phyloP scores from a whole-genome alignment of 2,888 invertebrate genomes.

The Cacoxenus indagator region DNA sequence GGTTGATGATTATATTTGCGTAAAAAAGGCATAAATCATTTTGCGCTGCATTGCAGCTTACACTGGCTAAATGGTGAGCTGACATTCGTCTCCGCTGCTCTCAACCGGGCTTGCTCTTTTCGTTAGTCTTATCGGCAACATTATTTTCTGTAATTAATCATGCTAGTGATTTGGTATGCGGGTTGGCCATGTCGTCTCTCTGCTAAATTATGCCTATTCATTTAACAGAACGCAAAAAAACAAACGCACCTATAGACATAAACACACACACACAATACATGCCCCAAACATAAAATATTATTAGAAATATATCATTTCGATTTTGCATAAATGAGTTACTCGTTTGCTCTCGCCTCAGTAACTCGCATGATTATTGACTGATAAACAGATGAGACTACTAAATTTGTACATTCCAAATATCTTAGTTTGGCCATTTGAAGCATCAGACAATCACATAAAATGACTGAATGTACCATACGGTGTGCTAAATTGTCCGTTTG shows the following conservation, averaged over 20 bases:
- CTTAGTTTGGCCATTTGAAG: too few species aligned
- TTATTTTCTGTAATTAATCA: constrained; percentile 9
- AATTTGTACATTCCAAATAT: too few species aligned
- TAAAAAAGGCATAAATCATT: neutral
- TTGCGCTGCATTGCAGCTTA: neutral
- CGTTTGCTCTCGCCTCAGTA: neutral
- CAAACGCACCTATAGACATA: too few species aligned
- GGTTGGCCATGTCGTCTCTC: too few species aligned
- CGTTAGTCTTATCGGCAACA: neutral
- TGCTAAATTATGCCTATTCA: too few species aligned
- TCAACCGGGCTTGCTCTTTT: neutral
- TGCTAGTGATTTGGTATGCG: neutral
- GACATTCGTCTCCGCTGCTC: neutral
- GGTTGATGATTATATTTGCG: constrained; percentile 1
- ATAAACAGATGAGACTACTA: too few species aligned
- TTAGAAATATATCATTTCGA: neutral
- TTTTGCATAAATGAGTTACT: neutral
- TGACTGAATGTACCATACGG: too few species aligned
- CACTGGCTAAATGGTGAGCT: too few species aligned
- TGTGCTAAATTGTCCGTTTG: too few species aligned
- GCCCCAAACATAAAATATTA: neutral
- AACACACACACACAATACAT: too few species aligned
- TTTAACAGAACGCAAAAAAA: neutral
- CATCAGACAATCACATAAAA: too few species aligned
- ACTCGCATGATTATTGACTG: neutral